phyloP scores from a whole-genome alignment of 2,113 vertebrate genomes.

The Litocranius walleri region DNA sequence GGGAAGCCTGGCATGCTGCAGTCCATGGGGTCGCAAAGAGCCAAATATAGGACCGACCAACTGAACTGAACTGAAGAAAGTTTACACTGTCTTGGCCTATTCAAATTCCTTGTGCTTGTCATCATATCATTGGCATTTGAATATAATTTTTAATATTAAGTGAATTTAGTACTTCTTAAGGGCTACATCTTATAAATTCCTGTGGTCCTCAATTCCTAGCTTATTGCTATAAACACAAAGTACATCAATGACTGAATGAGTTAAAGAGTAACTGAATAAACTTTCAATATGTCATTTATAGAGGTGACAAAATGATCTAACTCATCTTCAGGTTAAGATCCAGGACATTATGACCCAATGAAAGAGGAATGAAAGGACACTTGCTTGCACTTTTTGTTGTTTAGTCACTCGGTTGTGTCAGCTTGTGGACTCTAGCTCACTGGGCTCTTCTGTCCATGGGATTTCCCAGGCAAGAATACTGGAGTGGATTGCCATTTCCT shows the following conservation, averaged over 20 bases:
- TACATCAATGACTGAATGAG: neutral
- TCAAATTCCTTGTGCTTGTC: neutral
- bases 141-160: neutral
- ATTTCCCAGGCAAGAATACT: neutral
- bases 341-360: neutral
- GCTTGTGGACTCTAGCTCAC: neutral
- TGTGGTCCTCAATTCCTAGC: neutral
- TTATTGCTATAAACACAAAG: neutral
- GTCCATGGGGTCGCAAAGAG: neutral
- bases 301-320: neutral
- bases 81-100: neutral
- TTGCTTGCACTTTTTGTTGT: neutral
- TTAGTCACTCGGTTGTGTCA: fast-evolving
- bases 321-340: neutral
- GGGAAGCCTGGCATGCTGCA: neutral
- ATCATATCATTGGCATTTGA: neutral
- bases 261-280: neutral
- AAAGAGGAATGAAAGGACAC: neutral
- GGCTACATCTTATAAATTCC: neutral
- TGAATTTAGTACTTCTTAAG: neutral
- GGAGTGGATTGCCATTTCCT: neutral
- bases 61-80: neutral
- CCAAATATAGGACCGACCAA: neutral
- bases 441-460: neutral
- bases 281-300: neutral